A percentile compares a stretch with the other conserved stretches of the same genome.
These are phyloP conservation scores for Vultur gryphus DNA, from an alignment of 2,797 vertebrate species.

Conservation along the genomic window DNA sequence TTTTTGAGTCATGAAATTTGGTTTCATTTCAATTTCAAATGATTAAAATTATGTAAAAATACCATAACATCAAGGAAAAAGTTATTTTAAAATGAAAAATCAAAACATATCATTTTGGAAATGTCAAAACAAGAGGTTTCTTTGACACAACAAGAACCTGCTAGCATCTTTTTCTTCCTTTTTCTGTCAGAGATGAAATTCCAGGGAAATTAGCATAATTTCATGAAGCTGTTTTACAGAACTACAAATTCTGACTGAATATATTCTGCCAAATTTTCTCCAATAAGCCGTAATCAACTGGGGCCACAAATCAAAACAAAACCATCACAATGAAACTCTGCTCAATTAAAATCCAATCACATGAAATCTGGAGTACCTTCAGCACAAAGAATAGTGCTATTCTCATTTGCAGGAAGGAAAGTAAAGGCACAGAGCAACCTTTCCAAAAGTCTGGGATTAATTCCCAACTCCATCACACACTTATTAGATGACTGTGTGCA, in stretches of 20 bases:
- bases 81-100: conserved; percentile 51
- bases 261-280: not conserved
- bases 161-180: not conserved
- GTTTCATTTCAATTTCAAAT: conserved; percentile 55
- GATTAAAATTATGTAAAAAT: conserved; percentile 39
- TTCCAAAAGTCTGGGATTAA: not conserved
- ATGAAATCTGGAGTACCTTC: not conserved
- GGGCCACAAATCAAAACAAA: not conserved
- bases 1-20: conserved; percentile 17
- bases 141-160: conserved; percentile 40
- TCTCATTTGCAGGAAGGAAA: not conserved
- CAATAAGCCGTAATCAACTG: not conserved
- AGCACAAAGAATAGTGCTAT: accelerated
- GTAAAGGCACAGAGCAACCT: not conserved
- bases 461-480: not conserved
- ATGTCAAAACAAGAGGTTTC: conserved; percentile 54
- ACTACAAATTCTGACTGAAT: not conserved
- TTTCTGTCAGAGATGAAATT: conserved; percentile 27
- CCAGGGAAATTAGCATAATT: not conserved
- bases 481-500: not conserved
- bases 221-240: not conserved
- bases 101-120: conserved; percentile 44
- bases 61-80: not conserved
- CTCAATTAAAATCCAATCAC: not conserved
- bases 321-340: not conserved